Conservation (phyloP, 37 sponge, comb jelly and placozoan species). For the Halichondria panicea region DNA sequence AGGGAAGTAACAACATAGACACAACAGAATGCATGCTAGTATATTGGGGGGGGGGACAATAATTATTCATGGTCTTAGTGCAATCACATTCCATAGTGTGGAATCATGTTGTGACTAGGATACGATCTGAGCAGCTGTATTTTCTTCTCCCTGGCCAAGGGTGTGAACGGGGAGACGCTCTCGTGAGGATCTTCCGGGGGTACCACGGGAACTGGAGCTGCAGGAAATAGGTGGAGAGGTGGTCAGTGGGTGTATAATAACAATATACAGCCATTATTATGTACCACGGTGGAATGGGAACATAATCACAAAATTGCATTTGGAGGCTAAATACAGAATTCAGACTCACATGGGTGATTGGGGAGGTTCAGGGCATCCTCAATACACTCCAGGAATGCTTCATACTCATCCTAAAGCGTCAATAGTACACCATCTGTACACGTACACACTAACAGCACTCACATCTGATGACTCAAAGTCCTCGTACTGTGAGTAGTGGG, state of each 20-base stretch:
- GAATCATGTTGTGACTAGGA: too few relatives aligned
- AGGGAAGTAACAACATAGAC: neutral
- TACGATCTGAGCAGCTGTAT: conserved; percentile 34
- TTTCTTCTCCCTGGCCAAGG: conserved; percentile 59
- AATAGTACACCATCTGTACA: too few relatives aligned
- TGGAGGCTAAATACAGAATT: neutral
- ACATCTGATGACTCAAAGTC: conserved; percentile 54
- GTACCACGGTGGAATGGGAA: neutral
- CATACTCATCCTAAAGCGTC: conserved; percentile 87
- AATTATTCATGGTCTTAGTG: too few relatives aligned
- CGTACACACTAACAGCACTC: neutral
- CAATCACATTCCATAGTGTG: too few relatives aligned
- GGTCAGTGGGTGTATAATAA: too few relatives aligned
- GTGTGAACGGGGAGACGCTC: conserved; percentile 48
- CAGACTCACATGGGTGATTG: conserved; percentile 31
- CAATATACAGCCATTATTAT: neutral
- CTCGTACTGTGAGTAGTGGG: conserved; percentile 72
- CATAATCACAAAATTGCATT: neutral
- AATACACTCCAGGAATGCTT: conserved; percentile 72
- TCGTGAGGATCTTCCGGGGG: conserved; percentile 47
- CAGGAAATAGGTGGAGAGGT: too few relatives aligned
- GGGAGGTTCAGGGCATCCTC: conserved; percentile 68
- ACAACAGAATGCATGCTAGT: too few relatives aligned
- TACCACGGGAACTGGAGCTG: neutral
- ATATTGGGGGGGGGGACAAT: too few relatives aligned